Conservation (phyloP, 2,888 invertebrate genomes). For the Baronia brevicornis region DNA sequence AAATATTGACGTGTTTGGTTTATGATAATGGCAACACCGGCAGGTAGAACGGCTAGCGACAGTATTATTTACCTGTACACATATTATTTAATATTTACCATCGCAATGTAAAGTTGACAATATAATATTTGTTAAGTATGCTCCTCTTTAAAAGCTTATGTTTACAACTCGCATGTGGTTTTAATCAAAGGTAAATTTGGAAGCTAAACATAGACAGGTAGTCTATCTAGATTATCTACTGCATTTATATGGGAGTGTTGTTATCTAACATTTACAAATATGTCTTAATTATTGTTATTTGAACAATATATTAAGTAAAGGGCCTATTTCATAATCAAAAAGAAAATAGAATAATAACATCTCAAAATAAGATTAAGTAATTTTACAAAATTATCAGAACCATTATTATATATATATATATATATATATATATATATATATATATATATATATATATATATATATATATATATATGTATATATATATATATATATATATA, state of each 20-base stretch:
- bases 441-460: no score
- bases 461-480: no score
- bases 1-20: constrained; percentile 76
- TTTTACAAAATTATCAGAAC: no score
- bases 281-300: no score
- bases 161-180: constrained; percentile 61
- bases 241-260: background rate
- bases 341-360: no score
- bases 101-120: constrained; percentile 70
- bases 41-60: constrained; percentile 66
- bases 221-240: background rate
- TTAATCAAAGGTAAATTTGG: constrained; percentile 69
- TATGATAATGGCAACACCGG: constrained; percentile 74
- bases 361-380: no score
- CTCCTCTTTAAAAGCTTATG: constrained; percentile 67
- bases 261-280: no score
- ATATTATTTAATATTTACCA: constrained; percentile 73
- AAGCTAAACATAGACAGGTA: constrained; percentile 38
- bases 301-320: no score
- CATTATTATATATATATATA: no score
- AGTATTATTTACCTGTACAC: constrained; percentile 66
- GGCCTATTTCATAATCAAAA: no score
- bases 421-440: no score
- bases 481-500: no score
- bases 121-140: constrained; percentile 72